Evolutionary conservation across 2,113 vertebrate species (phyloP), one percentile per base, ranked within the genome.

Genomic region (Cyphomyrus discorhynchus): DNA sequence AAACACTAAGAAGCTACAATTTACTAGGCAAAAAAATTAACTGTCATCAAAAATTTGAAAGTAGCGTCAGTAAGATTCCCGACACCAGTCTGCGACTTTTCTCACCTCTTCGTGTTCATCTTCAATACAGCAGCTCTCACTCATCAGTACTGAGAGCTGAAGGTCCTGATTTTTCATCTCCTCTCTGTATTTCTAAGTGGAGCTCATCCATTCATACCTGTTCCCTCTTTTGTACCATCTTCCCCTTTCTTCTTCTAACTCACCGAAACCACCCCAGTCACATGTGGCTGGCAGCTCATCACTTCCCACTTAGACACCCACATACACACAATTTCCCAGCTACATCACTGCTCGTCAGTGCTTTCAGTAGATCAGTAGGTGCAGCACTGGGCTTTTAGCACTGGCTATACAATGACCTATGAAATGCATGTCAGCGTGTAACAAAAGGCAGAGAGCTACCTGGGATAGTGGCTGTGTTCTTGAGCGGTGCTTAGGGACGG

Each of bases 401-500:
- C 1, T 74, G 66, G 66, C n/a, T 13, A 35, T 15, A 74, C 35
- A 42, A 42, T 19, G 13, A 80, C 35, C 1, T 0, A 35, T 4
- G 13, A 35, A 19, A 42, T 80, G n/a, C 74, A 42, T 11, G 56
- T 45, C 17, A 15, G 39, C 11, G 2, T 11, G 10, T 17, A 11
- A 46, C 39, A 39, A 10, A 56, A 5, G 11, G 35, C n/a, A 46
- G 35, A 24, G 15, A 52, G 56, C 62, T 11, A 96, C 96, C 94
- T 94, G 94, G 62, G 94, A 93, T 0, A 77, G 93, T 35, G 89
- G 89, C 83, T 82, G 91, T 6, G 46, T 52, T 92, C 90, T 95
- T 39, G 91, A 13, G 21, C 89, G 90, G 3, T 89, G 92, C 86
- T 84, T 88, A 7, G 92, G 89, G 47, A 90, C 11, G 6, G 93